Base-by-base conservation (phyloP, 2,888 invertebrate genomes). In the Phengaris alcon region DNA sequence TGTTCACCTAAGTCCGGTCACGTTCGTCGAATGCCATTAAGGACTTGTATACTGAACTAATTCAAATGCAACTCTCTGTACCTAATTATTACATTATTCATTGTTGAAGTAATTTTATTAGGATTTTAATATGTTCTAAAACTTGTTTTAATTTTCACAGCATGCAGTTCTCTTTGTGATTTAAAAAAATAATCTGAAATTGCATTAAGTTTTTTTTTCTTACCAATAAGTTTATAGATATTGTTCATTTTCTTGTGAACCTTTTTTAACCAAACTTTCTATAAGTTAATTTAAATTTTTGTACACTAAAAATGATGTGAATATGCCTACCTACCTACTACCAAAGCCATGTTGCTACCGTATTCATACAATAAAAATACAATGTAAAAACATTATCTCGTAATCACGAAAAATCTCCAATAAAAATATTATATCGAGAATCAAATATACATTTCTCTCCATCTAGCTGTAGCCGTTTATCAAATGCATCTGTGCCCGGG, bases 401-500 rank as follows among this genome's bases (percentile, higher is more conserved):
- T 12, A 9, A 6, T 44, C 64, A 13, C 13, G 52, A 51, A 51
- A 6, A 6, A 10, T 12, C 15, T 72, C 15, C 13, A 75, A 69
- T 55, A 55, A 59, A 57, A 70, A 70, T 70, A 70, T 70, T 57
- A 70, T 77, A 75, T 74, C 78, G 76, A 77, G 76, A 77, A 79
- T 80, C 69, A 78, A 77, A 78, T 64, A 72, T 70, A 64, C 76
- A 79, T 80, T 76, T 78, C 75, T 76, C 73, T 70, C 74, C 74
- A 73, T 76, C 77, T 72, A 48, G 48, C 75, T 75, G 73, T 74
- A 84, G 79, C 86, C 88, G 85, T 88, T 88, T 86, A 89, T 90
- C 88, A 87, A 86, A 82, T 86, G 86, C 87, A 90, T 87, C 88
- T 86, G 87, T 84, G 86, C 81, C 84, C 80, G 81, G 77, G 81